Percentiles rank a stretch among this genome's conserved stretches.
Conservation (phyloP, 1,140 invertebrate species). For the Zaprionus africanus region DNA sequence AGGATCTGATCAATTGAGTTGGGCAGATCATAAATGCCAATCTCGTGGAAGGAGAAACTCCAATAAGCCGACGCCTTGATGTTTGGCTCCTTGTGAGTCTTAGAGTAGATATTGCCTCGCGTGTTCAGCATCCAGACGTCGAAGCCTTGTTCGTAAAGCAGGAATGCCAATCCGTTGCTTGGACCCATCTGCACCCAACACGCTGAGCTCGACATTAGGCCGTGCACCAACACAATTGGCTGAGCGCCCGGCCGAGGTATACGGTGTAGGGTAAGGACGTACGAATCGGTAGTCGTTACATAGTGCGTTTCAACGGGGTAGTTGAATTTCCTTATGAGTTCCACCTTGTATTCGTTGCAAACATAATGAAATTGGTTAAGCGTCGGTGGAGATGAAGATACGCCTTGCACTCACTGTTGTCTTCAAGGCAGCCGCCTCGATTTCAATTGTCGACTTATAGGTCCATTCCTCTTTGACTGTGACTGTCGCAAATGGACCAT, state of each 20-base stretch:
- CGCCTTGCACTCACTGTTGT: neutral
- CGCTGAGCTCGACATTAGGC: conserved; percentile 86
- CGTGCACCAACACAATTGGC: conserved; percentile 88
- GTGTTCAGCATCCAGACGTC: conserved; percentile 91
- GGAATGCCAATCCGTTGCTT: conserved; percentile 85
- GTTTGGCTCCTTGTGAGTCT: conserved; percentile 84
- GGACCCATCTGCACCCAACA: conserved; percentile 86
- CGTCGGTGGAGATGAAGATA: too few relatives aligned
- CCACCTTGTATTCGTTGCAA: conserved; percentile 28
- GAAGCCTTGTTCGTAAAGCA: conserved; percentile 88
- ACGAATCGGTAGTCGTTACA: conserved; percentile 85
- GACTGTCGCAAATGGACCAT: too few relatives aligned
- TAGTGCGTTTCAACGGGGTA: conserved; percentile 86
- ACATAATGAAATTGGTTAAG: too few relatives aligned
- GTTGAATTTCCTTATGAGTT: conserved; percentile 85
- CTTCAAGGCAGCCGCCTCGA: neutral
- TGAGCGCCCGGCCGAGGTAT: conserved; percentile 43
- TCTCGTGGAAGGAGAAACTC: conserved; percentile 88
- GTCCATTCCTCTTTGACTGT: neutral
- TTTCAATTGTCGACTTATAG: neutral
- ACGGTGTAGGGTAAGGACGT: conserved; percentile 85
- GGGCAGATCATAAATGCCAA: conserved; percentile 89
- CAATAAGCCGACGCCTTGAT: conserved; percentile 75
- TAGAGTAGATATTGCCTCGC: conserved; percentile 88
- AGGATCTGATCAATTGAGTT: conserved; percentile 88